Base-by-base conservation (phyloP, 2,888 invertebrate species). In the Enchytraeus crypticus region DNA sequence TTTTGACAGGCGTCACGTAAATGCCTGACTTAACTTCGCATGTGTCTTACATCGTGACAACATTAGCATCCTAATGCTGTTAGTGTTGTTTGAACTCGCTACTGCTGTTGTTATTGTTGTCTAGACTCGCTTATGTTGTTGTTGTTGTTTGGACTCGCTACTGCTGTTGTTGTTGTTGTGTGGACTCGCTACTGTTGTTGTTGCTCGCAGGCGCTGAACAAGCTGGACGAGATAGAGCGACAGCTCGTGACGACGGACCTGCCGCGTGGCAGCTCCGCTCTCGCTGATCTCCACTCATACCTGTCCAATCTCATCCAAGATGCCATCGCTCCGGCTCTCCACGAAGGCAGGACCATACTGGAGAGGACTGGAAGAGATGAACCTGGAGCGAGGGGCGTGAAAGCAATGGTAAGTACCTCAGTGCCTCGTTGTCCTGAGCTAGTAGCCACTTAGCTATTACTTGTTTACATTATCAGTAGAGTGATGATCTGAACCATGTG, bases 211-310 rank as follows among this genome's bases (percentile, higher is more conserved):
- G 88, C 87, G 47, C 80, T 87, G 54, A 84, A 83, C 54, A 87
- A 87, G 73, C 78, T 89, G 69, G 86, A 88, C 73, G 86, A 88
- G 74, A 80, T 89, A 32, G 88, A 89, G 80, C 84, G 86, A 67
- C 86, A 88, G 74, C 73, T 88, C 65, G 84, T 84, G 53, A 85
- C 84, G 53, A 83, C 84, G 51, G 85, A 86, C 70, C 77, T 86
- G 73, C 83, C 85, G 34, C 79, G 83, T 51, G 85, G 85, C 63
- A 85, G 86, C n/a, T 80, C 84, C 1, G 85, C 85, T 73, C 82
- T 87, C 64, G 85, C 84, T 57, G 84, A 85, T 71, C 82, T 87
- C 64, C 87, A 87, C 74, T 81, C 84, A 33, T 85, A 86, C 68
- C 83, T 87, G 64, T 81, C 84, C 33, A 81, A 82, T 65, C 84